Percentiles rank a stretch among this genome's conserved stretches.
Evolutionary conservation across 2,888 invertebrate species (phyloP).

Genomic region (Galeopsomyia nigrocyanea): DNA sequence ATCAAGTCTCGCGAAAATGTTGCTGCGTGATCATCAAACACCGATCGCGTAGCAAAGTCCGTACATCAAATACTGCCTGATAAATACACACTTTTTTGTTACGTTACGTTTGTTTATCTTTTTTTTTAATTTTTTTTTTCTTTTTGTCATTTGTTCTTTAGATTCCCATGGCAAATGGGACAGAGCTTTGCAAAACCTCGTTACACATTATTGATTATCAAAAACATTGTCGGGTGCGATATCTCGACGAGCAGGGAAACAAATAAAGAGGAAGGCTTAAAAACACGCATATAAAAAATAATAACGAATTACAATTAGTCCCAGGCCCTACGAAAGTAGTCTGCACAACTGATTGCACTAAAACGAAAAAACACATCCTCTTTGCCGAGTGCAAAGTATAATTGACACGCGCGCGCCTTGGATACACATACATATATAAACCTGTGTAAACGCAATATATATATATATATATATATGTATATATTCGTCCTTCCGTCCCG

Average conservation of each 20-base stretch:
- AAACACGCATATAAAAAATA: slow-evolving; percentile 20
- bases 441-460: slow-evolving; percentile 23
- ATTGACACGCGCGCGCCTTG: slow-evolving; percentile 44
- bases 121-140: slow-evolving; percentile 18
- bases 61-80: slow-evolving; percentile 46
- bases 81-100: slow-evolving; percentile 37
- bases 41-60: slow-evolving; percentile 16
- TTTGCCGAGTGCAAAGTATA: slow-evolving; percentile 36
- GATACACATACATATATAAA: neutral
- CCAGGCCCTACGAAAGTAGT: slow-evolving; percentile 33
- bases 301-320: slow-evolving; percentile 15
- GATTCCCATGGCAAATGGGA: slow-evolving; percentile 11
- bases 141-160: slow-evolving; percentile 28
- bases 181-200: slow-evolving; percentile 30
- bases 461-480: no score
- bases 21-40: neutral
- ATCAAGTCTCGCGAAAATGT: slow-evolving; percentile 14
- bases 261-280: slow-evolving; percentile 6
- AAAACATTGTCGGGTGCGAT: slow-evolving; percentile 21
- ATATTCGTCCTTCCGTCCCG: neutral
- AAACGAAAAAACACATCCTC: slow-evolving; percentile 14
- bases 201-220: slow-evolving; percentile 37
- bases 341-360: slow-evolving; percentile 31
- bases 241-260: slow-evolving; percentile 22
- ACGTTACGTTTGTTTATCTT: slow-evolving; percentile 11